A percentile compares a stretch with the other conserved stretches of the same genome.
These are phyloP conservation scores for Chydorus sphaericus DNA, from an alignment of 2,888 invertebrate genomes.

Conservation along the genomic window DNA sequence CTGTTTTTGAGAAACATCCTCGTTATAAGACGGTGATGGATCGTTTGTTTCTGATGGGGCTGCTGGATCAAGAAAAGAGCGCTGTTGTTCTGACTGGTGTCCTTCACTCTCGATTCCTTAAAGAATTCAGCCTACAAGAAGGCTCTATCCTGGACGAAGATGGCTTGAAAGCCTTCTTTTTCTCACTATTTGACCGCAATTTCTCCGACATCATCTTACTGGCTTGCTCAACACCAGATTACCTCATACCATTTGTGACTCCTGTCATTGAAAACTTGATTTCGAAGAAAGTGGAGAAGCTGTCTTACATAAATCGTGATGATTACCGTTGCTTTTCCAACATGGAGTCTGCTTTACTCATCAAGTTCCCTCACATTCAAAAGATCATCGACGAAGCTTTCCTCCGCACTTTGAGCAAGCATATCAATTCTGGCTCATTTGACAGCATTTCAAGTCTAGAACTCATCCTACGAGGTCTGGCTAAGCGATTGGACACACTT, in stretches of 20 bases:
- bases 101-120: not conserved
- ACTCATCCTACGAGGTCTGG: not conserved
- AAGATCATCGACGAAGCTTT: not conserved
- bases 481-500: not conserved
- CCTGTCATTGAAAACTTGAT: not conserved
- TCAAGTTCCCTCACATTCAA: not conserved
- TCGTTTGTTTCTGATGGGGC: not conserved
- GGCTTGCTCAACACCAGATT: not conserved
- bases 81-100: not conserved
- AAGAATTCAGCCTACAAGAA: not conserved
- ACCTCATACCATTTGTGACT: not conserved
- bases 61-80: not conserved
- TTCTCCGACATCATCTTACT: not conserved
- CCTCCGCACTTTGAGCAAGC: not conserved
- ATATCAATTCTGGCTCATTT: not conserved
- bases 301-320: not conserved
- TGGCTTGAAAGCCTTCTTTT: not conserved
- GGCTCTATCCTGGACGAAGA: too few species aligned
- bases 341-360: not conserved
- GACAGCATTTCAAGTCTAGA: not conserved
- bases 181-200: not conserved
- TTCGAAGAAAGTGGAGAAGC: not conserved
- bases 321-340: not conserved
- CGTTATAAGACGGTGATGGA: too few species aligned
- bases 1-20: too few species aligned